A percentile compares a stretch with the other conserved stretches of the same genome.
phyloP scores from a whole-genome alignment of 2,888 invertebrate species.

The Anthophora plumipes region DNA sequence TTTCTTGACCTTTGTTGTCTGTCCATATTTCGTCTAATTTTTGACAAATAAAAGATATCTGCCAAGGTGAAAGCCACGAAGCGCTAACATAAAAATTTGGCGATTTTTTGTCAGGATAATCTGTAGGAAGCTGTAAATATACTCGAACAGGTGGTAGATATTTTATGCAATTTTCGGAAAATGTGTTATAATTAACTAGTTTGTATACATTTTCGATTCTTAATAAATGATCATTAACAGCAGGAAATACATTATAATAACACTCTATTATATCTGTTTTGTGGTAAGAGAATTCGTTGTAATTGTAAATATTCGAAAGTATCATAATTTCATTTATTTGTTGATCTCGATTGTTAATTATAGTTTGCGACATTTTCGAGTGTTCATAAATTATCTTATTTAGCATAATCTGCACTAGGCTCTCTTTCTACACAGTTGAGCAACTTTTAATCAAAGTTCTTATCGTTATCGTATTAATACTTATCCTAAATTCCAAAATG shows the following conservation, averaged over 20 bases:
- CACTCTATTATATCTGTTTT: conserved; percentile 58
- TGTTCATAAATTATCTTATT: neutral
- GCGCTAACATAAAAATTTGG: conserved; percentile 72
- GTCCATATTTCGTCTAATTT: conserved; percentile 77
- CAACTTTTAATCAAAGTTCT: too few relatives aligned
- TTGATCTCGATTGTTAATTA: conserved; percentile 33
- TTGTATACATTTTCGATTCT: conserved; percentile 1
- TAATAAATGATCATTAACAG: neutral
- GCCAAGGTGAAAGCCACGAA: conserved; percentile 74
- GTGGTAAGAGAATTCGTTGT: conserved; percentile 67
- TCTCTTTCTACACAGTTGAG: too few relatives aligned
- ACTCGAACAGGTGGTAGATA: conserved; percentile 73
- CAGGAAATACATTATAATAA: conserved; percentile 54
- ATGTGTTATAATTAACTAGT: neutral
- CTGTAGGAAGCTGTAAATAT: conserved; percentile 62
- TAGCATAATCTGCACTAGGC: neutral
- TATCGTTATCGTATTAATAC: too few relatives aligned
- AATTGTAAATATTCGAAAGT: conserved; percentile 70
- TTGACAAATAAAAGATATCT: conserved; percentile 70
- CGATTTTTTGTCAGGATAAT: conserved; percentile 72
- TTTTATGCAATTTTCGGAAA: conserved; percentile 52
- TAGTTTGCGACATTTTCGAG: conserved; percentile 17
- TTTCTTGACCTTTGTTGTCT: conserved; percentile 71
- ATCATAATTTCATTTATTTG: conserved; percentile 73
- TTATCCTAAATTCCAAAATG: too few relatives aligned